Evolutionary conservation across 2,113 vertebrate species (phyloP), one percentile per base, ranked within the genome.

Genomic region (Uropsilus gracilis): DNA sequence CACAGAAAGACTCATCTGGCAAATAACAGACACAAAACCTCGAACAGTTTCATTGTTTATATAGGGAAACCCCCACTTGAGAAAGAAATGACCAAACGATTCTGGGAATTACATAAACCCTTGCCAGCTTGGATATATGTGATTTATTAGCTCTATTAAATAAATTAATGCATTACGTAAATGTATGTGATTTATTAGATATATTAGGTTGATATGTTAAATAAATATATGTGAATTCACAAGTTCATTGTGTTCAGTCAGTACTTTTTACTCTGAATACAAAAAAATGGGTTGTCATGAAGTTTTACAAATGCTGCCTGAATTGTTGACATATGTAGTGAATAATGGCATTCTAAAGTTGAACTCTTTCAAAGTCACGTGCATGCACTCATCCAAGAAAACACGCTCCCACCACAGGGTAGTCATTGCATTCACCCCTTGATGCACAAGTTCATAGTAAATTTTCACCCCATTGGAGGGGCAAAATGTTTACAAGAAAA

Each of bases 261-360:
- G 6, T 8, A 3, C n/a, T 78, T 94, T 91, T 92, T 22, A 48
- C 30, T 71, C 44, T 57, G 44, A n/a, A 69, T 71, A 64, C 6
- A 95, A 76, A 95, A 95, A 85, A 26, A 9, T 71, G 26, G 20
- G 17, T 77, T 82, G 73, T 80, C 42, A 32, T 63, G 32, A 55
- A 26, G 76, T 87, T 89, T 75, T 32, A 72, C 6, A 76, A 83
- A 88, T 57, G 2, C 61, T 86, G 10, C 44, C 46, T 76, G 28
- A 86, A 94, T 17, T 84, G n/a, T 22, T 39, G 20, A 69, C 11
- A 37, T 73, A 18, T 83, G 69, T 55, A 76, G 24, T 61, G 42
- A 46, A 61, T 28, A 71, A n/a, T 55, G 32, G 37, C 14, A 3
- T 85, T 81, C 59, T 85, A 42, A 71, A 34, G 3, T 39, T 50